These are phyloP conservation scores for Himantopus leucocephalus DNA, from an alignment of 2,113 vertebrate genomes.

Conservation along the genomic window DNA sequence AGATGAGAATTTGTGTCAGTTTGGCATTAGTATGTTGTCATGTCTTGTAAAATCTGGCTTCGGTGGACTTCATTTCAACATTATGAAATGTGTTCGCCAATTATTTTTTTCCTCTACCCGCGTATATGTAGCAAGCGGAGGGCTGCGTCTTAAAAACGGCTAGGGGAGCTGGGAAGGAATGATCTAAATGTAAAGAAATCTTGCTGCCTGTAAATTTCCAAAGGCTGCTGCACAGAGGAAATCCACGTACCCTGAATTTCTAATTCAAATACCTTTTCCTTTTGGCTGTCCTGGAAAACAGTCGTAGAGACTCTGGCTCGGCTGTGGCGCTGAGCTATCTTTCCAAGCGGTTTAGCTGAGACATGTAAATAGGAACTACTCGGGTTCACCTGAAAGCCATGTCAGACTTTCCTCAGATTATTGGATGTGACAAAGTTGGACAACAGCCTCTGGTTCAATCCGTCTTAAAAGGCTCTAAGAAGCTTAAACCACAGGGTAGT, in stretches of 20 bases:
- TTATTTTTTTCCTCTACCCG: not conserved
- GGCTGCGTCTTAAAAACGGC: not conserved
- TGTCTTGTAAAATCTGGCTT: conserved; percentile 47
- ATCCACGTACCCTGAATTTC: not conserved
- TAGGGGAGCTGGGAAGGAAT: not conserved
- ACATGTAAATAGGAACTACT: conserved; percentile 24
- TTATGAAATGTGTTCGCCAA: not conserved
- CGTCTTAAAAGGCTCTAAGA: conserved; percentile 56
- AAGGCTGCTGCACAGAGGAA: not conserved
- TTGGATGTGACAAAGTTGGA: conserved; percentile 67
- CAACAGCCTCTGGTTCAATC: conserved; percentile 59
- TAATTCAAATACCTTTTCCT: not conserved
- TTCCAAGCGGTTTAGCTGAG: conserved; percentile 14
- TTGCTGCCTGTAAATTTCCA: not conserved
- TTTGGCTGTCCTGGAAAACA: not conserved
- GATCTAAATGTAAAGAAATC: not conserved
- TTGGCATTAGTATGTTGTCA: conserved; percentile 50
- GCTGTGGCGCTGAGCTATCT: not conserved
- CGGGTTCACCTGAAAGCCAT: conserved; percentile 66
- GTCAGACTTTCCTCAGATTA: conserved; percentile 42
- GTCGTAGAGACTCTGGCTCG: not conserved
- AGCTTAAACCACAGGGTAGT: conserved; percentile 51
- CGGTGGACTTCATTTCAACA: conserved; percentile 29
- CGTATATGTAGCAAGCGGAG: not conserved
- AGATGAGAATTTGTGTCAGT: conserved; percentile 61